Evolutionary conservation across 1,140 invertebrate genomes (phyloP).

Genomic region (Micrasema longulum): DNA sequence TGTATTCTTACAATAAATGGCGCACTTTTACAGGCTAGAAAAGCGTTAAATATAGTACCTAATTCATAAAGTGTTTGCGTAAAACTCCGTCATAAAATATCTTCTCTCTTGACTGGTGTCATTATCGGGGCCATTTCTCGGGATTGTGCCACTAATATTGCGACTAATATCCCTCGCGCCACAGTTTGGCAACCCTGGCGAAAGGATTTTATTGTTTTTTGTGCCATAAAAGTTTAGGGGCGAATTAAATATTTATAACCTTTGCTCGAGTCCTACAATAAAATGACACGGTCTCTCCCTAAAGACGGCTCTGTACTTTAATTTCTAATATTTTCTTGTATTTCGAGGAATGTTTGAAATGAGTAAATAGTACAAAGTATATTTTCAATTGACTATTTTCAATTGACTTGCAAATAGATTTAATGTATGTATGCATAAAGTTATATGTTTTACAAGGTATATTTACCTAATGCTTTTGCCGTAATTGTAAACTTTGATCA

Average conservation of each 20-base stretch:
- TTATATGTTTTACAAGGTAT: no score
- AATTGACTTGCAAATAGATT: no score
- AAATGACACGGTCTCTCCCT: conserved; percentile 25
- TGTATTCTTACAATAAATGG: conserved; percentile 28
- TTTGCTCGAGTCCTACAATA: conserved; percentile 37
- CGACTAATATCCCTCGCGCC: conserved; percentile 9
- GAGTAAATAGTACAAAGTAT: no score
- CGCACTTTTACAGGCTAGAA: conserved; percentile 18
- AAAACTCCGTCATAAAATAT: conserved; percentile 30
- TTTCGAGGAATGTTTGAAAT: no score
- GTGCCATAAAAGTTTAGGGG: conserved; percentile 41
- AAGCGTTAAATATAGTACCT: conserved; percentile 28
- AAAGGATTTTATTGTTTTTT: conserved; percentile 46
- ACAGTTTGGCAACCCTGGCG: conserved; percentile 26
- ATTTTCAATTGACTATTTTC: no score
- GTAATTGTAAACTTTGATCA: no score
- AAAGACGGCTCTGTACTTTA: no score
- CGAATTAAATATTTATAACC: conserved; percentile 51
- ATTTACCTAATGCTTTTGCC: no score
- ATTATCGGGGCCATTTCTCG: background rate
- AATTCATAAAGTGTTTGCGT: conserved; percentile 40
- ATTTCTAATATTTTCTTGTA: no score
- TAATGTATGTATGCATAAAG: no score
- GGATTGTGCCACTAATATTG: conserved; percentile 22
- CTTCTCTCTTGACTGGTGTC: conserved; percentile 22